Conservation (phyloP, 1,140 invertebrate species). For the Drosophila oshimai region DNA sequence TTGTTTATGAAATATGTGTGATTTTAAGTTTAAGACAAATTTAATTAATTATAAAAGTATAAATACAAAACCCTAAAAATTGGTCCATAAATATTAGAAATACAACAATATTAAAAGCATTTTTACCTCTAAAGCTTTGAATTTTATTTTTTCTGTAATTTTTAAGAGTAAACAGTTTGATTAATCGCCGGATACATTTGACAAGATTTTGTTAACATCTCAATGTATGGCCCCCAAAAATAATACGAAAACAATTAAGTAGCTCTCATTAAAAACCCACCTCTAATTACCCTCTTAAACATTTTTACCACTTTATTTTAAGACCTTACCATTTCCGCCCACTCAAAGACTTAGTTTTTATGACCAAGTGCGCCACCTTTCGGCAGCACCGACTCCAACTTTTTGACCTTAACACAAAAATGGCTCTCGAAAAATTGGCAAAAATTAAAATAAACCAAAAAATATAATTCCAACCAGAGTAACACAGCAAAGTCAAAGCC, state of each 20-base stretch:
- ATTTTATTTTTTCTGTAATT: not conserved
- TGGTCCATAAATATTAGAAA: no score
- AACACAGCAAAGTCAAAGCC: slow-evolving; percentile 11
- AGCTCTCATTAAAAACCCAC: slow-evolving; percentile 13
- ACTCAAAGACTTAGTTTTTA: slow-evolving; percentile 3
- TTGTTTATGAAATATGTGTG: no score
- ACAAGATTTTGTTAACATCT: not conserved
- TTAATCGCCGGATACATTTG: not conserved
- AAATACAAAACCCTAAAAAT: no score
- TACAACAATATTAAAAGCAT: no score
- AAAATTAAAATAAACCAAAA: slow-evolving; percentile 8
- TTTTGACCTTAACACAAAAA: slow-evolving; percentile 29
- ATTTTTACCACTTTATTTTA: slow-evolving; percentile 10
- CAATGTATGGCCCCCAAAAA: not conserved
- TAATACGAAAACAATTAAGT: not conserved
- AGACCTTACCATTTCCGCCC: slow-evolving; percentile 43
- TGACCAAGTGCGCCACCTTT: not conserved
- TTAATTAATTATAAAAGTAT: no score
- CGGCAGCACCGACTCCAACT: not conserved
- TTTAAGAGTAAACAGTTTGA: not conserved
- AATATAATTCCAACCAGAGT: not conserved
- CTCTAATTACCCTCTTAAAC: slow-evolving; percentile 1
- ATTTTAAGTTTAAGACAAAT: no score
- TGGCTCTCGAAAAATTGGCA: slow-evolving; percentile 13
- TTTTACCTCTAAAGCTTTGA: no score